A percentile compares a stretch with the other conserved stretches of the same genome.
Conservation (phyloP, 2,113 vertebrate genomes). For the Halcyon malimbica region DNA sequence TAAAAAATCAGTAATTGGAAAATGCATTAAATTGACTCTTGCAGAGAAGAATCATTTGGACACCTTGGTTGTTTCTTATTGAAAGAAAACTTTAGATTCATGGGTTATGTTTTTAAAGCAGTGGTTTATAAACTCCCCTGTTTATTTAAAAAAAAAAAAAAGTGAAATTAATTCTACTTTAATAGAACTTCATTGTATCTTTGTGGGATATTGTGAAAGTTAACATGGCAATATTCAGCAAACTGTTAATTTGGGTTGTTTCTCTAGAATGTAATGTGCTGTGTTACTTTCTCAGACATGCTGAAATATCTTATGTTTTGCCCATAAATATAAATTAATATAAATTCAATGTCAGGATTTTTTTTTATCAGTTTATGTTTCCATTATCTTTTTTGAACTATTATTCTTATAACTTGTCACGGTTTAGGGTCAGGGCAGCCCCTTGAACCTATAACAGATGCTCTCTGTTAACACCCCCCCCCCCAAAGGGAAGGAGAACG, state of each 20-base stretch:
- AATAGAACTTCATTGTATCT: neutral
- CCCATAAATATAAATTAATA: neutral
- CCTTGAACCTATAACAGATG: too few relatives aligned
- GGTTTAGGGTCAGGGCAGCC: too few relatives aligned
- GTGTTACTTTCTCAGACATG: neutral
- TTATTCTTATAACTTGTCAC: neutral
- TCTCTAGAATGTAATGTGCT: neutral
- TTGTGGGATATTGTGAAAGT: neutral
- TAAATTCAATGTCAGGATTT: neutral
- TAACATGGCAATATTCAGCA: neutral
- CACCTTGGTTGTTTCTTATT: neutral
- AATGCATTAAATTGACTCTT: neutral
- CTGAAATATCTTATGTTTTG: neutral
- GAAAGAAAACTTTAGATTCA: neutral
- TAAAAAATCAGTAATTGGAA: slow-evolving; percentile 84
- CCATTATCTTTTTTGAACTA: neutral
- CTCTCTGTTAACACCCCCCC: too few relatives aligned
- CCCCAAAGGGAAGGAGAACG: too few relatives aligned
- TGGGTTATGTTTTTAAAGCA: neutral
- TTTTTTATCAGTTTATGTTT: neutral
- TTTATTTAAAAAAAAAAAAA: neutral
- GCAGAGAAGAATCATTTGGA: neutral
- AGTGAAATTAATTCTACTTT: neutral
- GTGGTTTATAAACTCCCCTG: neutral
- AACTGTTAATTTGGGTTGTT: neutral